Base-by-base conservation (phyloP, 2,797 vertebrate species). In the Yasuhikotakia modesta region DNA sequence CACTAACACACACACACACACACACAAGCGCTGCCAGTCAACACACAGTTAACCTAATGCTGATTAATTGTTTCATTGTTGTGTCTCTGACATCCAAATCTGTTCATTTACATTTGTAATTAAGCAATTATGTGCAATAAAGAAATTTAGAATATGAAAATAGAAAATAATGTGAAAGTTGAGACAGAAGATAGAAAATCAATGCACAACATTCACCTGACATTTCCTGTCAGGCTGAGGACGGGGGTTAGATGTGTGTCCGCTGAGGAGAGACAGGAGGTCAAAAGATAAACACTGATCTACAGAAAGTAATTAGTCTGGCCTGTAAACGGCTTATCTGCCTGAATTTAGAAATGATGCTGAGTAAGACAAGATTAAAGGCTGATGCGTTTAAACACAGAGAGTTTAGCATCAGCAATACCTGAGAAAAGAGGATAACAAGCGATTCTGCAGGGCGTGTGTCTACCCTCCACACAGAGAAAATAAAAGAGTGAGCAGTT, bases 11-110 rank as follows among this genome's bases (percentile, higher is more conserved):
- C n/a, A n/a, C n/a, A n/a, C n/a, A n/a, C n/a, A n/a, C n/a, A n/a
- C n/a, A n/a, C n/a, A n/a, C n/a, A n/a, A n/a, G n/a, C n/a, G 79
- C 89, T 90, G 93, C 90, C 91, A 93, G 86, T 94, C 93, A 94
- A 86, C 85, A 87, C 82, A 88, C 86, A 85, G 87, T 86, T 87
- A 85, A 88, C 72, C 83, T 87, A 88, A 79, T 81, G 77, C 87
- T 94, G 93, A 94, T 93, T 91, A 92, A 94, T 93, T 91, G 92
- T 90, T 92, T 91, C 91, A 93, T 94, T 93, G 93, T 89, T 86
- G 86, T 84, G 43, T 81, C 89, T 90, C 87, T 91, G 91, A 92
- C 92, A 92, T 91, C 90, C 87, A 92, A 88, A 91, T 92, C 92
- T 93, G 91, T 92, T 92, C 90, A 92, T 93, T 91, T 93, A 88